Evolutionary conservation across 1,140 invertebrate species (phyloP), one percentile per base, ranked within the genome.

Genomic region (Zaprionus kolodkinae): DNA sequence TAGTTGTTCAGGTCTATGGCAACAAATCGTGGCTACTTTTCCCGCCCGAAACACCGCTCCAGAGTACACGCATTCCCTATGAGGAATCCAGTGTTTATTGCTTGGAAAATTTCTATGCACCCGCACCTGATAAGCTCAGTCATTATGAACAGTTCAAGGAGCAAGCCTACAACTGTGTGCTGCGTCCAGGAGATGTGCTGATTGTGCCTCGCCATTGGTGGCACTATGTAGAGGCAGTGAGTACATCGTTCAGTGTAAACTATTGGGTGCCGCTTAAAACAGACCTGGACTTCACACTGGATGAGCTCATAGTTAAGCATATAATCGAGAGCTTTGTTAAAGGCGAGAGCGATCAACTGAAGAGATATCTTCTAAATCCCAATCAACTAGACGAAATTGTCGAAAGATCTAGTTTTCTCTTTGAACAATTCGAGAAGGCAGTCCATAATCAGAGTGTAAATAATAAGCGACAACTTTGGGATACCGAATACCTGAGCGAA

Each of bases 51-150:
- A 94, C 96, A 45, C 94, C 94, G 48, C 93, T 99, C 67, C 95
- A 95, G 80, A 95, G 97, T 66, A 97, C 97, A 10, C 94, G 98
- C 91, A 94, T 99, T 68, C 98, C 98, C 13, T 99, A 98, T 94
- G 98, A 99, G 94, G 98, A 99, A 92, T 99, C 98, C 0, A 99
- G 97, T 93, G 94, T 99, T 25, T 99, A 98, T 92, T 98, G 97
- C 91, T 94, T 95, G 92, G 94, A 96, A 35, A 97, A 97, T 93
- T 96, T 97, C 84, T 95, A 95, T 92, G 95, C 94, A 92, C 94
- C 95, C 60, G 91, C 56, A 15, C 55, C 50, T 0, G 45, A 71
- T 2, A 74, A 64, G 45, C 48, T 81, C 0, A 13, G 21, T 6
- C 38, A 67, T 6, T 74, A 78, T 0, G 52, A 76, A 15, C 45